Percentiles rank a stretch among this genome's conserved stretches.
These are phyloP conservation scores for Rallus crepitans DNA, from an alignment of 2,797 vertebrate genomes.

Conservation along the genomic window DNA sequence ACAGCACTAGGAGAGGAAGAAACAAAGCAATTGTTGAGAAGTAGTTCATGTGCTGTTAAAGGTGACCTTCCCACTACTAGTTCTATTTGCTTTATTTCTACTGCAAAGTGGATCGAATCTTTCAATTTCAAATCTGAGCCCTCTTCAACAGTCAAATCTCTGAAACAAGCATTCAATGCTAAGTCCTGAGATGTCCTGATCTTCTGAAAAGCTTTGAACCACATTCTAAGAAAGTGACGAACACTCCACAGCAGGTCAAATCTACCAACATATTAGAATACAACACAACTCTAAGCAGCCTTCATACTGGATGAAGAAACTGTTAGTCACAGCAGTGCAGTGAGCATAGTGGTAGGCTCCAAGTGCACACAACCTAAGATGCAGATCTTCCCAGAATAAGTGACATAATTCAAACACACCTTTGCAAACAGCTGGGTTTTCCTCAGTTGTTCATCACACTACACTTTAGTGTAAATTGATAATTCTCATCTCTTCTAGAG, in stretches of 20 bases:
- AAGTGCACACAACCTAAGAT: background rate
- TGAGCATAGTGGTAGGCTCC: background rate
- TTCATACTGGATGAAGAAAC: background rate
- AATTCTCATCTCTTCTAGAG: background rate
- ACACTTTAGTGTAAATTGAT: background rate
- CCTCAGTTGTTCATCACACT: background rate
- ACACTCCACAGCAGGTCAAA: background rate
- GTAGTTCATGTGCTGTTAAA: conserved; percentile 71
- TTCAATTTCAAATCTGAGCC: conserved; percentile 65
- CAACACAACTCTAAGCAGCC: background rate
- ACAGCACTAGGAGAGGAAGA: conserved; percentile 80
- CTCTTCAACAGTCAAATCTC: background rate
- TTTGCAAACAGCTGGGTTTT: background rate
- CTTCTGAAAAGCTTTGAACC: background rate
- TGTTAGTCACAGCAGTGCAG: background rate
- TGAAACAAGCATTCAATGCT: background rate
- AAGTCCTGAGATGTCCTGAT: conserved; percentile 10
- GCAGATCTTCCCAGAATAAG: background rate
- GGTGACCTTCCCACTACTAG: conserved; percentile 83
- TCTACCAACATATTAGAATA: background rate
- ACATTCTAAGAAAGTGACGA: background rate
- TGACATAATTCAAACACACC: background rate
- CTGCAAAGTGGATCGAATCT: conserved; percentile 57
- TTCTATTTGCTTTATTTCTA: conserved; percentile 86
- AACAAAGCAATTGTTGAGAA: conserved; percentile 79